These are phyloP conservation scores for Montipora capitata DNA, from an alignment of 92 coral and sea anemone species.

Conservation along the genomic window DNA sequence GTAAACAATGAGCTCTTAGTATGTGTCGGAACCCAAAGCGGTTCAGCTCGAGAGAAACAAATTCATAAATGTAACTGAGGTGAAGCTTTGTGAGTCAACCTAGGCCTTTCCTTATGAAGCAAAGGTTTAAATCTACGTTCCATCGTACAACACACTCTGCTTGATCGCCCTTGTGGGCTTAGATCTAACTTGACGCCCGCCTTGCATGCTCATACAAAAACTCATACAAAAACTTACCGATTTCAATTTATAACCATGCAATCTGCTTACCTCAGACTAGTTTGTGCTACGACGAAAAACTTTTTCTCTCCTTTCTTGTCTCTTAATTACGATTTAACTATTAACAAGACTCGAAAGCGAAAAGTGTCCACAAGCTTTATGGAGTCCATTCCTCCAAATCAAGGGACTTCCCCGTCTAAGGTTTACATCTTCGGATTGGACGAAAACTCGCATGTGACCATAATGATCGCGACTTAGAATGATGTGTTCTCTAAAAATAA, in stretches of 20 bases:
- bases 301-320: not conserved
- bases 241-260: not conserved
- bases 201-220: too few species aligned
- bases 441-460: slow-evolving; percentile 37
- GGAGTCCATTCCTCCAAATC: slow-evolving; percentile 20
- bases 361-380: not conserved
- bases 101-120: not conserved
- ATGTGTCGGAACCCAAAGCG: not conserved
- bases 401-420: slow-evolving; percentile 35
- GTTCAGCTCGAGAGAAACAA: too few species aligned
- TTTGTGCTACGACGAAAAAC: not conserved
- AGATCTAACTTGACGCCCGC: too few species aligned
- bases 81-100: not conserved
- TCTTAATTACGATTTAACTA: not conserved
- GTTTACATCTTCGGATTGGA: slow-evolving; percentile 14
- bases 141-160: not conserved
- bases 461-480: not conserved
- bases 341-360: slow-evolving; percentile 5
- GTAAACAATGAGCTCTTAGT: too few species aligned
- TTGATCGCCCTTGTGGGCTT: too few species aligned
- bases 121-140: not conserved
- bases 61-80: not conserved
- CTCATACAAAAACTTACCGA: too few species aligned
- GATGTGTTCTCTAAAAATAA: slow-evolving; percentile 14
- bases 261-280: not conserved